Evolutionary conservation across 1,140 invertebrate species (phyloP).

Genomic region (Gerris buenoi): DNA sequence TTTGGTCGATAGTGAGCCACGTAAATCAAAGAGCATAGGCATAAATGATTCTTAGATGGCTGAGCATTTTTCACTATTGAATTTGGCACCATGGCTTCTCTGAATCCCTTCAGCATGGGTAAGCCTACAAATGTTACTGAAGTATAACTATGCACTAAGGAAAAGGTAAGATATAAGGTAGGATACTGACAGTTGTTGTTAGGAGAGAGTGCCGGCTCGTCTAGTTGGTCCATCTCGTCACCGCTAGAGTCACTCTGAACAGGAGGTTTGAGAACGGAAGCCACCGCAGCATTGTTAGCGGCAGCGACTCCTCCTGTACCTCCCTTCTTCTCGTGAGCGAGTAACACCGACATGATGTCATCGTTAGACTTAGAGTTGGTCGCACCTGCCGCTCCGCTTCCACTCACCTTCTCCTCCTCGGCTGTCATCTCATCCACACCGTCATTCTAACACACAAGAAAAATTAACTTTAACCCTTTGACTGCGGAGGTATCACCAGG

Average conservation of each 20-base stretch:
- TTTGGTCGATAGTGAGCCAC: too few species aligned
- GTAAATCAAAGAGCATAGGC: too few species aligned
- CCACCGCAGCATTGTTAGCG: conserved; percentile 17
- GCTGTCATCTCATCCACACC: conserved; percentile 19
- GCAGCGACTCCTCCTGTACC: conserved; percentile 24
- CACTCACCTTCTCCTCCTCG: conserved; percentile 25
- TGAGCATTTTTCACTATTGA: too few species aligned
- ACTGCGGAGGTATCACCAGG: too few species aligned
- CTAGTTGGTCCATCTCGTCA: conserved; percentile 35
- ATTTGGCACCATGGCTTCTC: too few species aligned
- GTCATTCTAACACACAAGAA: too few species aligned
- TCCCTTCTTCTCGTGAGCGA: conserved; percentile 74
- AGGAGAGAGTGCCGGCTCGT: neutral
- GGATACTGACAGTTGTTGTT: neutral
- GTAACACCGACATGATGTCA: conserved; percentile 79
- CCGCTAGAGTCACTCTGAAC: conserved; percentile 61
- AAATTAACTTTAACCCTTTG: too few species aligned
- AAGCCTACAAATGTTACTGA: too few species aligned
- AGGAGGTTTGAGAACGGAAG: conserved; percentile 41
- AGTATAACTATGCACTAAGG: too few species aligned
- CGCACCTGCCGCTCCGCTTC: conserved; percentile 31
- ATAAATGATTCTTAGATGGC: too few species aligned
- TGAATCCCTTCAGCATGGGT: too few species aligned
- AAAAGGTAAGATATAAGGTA: too few species aligned
- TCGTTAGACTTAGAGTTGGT: conserved; percentile 43